Conservation (phyloP, 2,797 vertebrate species). For the Myotis myotis region DNA sequence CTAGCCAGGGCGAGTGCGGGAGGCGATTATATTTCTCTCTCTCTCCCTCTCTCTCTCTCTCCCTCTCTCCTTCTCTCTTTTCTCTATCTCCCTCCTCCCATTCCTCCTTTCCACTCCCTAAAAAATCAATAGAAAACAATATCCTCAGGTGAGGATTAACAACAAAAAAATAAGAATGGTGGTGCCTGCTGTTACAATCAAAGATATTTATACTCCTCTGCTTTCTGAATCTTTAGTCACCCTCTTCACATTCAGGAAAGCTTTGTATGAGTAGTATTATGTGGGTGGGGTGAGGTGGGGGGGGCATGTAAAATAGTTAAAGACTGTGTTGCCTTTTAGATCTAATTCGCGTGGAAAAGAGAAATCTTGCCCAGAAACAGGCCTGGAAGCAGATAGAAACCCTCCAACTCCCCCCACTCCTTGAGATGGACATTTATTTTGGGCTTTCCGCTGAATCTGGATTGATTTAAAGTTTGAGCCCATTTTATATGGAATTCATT, state of each 20-base stretch:
- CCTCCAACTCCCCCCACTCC: background rate
- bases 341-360: background rate
- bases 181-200: background rate
- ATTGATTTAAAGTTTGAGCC: background rate
- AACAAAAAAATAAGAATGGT: background rate
- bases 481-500: constrained; percentile 6
- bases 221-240: background rate
- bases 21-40: too few relatives aligned
- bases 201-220: background rate
- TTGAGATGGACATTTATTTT: constrained; percentile 2
- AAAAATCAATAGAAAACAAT: too few relatives aligned
- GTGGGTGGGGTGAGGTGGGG: background rate
- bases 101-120: too few relatives aligned
- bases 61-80: too few relatives aligned
- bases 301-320: background rate
- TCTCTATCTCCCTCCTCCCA: too few relatives aligned
- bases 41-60: too few relatives aligned
- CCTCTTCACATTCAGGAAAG: background rate
- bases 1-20: too few relatives aligned
- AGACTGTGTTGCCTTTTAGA: background rate
- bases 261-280: background rate
- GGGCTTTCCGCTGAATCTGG: background rate
- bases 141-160: background rate
- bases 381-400: background rate
- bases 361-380: background rate